Evolutionary conservation across 2,113 vertebrate genomes (phyloP).

Genomic region (Petrocephalus zakoni): DNA sequence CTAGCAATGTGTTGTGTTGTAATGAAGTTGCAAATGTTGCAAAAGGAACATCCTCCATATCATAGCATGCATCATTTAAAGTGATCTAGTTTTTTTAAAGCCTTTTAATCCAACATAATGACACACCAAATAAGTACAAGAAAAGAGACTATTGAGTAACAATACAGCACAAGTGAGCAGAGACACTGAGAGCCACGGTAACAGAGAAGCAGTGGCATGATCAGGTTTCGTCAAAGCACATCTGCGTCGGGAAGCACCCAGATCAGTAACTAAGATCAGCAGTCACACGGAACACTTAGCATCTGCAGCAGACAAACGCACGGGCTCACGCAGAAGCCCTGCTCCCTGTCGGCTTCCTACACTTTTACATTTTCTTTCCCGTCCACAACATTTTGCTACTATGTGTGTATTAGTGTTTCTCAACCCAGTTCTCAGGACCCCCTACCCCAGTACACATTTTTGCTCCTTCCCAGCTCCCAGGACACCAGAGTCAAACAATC

Average conservation of each 20-base stretch:
- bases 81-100: not conserved
- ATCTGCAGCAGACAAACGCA: not conserved
- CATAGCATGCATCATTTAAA: not conserved
- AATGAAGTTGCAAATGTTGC: not conserved
- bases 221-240: not conserved
- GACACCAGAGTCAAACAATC: not conserved
- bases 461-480: not conserved
- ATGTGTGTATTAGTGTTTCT: not conserved
- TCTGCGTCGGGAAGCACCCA: not conserved
- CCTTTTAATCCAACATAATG: not conserved
- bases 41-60: not conserved
- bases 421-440: not conserved
- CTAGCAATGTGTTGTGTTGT: not conserved
- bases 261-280: not conserved
- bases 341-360: not conserved
- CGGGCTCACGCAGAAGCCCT: not conserved
- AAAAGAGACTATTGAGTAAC: not conserved
- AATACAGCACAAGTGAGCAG: not conserved
- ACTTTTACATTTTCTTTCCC: not conserved
- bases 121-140: not conserved
- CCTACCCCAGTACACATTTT: not conserved
- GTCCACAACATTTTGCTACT: not conserved
- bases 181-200: not conserved
- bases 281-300: not conserved
- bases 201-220: not conserved